Conservation (phyloP, 2,797 vertebrate genomes). For the Sardinella longiceps region DNA sequence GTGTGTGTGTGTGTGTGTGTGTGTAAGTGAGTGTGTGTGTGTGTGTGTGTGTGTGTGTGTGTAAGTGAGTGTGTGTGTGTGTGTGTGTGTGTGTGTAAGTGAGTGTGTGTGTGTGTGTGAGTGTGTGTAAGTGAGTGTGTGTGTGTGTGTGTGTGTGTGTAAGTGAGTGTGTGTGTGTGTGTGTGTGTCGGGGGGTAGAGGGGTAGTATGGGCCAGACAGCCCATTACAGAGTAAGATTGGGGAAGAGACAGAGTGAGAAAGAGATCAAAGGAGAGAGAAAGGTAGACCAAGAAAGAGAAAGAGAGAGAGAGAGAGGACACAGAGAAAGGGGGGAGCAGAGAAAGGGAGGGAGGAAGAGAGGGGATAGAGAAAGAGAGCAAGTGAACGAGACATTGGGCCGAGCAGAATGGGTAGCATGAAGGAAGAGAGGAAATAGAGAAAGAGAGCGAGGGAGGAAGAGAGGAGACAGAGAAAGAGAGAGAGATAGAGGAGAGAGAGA, state of each 20-base stretch:
- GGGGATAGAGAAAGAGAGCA: neutral
- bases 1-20: conserved; percentile 17
- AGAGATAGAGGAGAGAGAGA: neutral
- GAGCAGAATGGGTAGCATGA: conserved; percentile 46
- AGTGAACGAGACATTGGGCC: neutral
- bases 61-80: neutral
- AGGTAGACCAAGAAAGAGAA: neutral
- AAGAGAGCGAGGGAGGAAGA: neutral
- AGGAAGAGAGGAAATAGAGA: conserved; percentile 39
- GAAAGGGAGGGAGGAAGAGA: too few relatives aligned
- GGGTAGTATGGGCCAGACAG: neutral
- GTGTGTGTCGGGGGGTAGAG: too few relatives aligned
- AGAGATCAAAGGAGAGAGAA: neutral
- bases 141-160: neutral
- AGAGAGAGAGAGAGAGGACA: neutral
- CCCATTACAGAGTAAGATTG: neutral
- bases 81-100: too few relatives aligned
- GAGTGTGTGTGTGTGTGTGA: neutral
- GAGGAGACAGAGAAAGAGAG: neutral
- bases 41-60: neutral
- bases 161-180: neutral
- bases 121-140: neutral
- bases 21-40: neutral
- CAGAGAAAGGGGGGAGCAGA: neutral
- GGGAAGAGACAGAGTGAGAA: neutral